Percentiles rank a stretch among this genome's conserved stretches.
These are phyloP conservation scores for Porites divaricata DNA, from an alignment of 92 coral and sea anemone species.

Conservation along the genomic window DNA sequence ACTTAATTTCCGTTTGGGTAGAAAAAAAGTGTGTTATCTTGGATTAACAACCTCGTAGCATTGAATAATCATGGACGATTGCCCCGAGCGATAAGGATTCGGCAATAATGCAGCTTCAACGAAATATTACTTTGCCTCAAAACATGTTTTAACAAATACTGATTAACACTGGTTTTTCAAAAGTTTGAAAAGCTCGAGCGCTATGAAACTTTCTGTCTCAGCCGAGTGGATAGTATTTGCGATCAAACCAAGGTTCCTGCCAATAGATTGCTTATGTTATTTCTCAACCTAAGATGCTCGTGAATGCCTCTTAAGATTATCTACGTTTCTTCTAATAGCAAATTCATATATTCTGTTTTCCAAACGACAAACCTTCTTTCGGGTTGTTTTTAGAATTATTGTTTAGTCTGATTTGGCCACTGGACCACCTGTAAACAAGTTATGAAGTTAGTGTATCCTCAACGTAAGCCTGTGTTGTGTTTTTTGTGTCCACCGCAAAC, in stretches of 20 bases:
- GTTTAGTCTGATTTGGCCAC: background rate
- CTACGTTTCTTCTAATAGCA: background rate
- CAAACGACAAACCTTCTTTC: background rate
- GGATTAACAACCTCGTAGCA: background rate
- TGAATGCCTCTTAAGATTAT: background rate
- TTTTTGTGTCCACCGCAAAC: slow-evolving; percentile 3
- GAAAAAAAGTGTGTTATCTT: slow-evolving; percentile 20
- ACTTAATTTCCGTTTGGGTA: slow-evolving; percentile 11
- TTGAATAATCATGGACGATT: slow-evolving; percentile 5
- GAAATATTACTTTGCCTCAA: no score
- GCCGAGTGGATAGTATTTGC: no score
- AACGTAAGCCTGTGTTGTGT: no score
- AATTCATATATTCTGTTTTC: background rate
- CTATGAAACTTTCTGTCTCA: no score
- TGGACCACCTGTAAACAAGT: no score
- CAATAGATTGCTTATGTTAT: no score
- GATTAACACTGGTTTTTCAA: no score
- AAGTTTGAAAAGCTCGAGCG: no score
- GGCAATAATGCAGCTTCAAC: no score
- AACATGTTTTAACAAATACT: no score
- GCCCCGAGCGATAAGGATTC: slow-evolving; percentile 15
- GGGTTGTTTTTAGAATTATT: background rate
- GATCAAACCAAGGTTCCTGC: no score
- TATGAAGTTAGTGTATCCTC: no score
- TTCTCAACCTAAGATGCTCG: background rate